Conservation (phyloP, 2,113 vertebrate species). For the Polypterus senegalus region DNA sequence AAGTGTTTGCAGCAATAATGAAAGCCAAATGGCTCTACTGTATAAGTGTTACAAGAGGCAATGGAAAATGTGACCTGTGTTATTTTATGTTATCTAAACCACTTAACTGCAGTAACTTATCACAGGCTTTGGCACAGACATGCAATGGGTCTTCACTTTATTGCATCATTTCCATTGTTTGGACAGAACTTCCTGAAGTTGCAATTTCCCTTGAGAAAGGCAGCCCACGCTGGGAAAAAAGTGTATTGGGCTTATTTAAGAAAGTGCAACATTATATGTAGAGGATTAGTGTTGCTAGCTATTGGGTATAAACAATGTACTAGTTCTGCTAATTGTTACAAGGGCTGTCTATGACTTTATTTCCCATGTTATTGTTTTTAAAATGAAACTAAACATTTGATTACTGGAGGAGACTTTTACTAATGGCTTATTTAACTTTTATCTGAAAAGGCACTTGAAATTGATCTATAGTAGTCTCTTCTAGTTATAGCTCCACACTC, state of each 20-base stretch:
- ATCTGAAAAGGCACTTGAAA: no score
- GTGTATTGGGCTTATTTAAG: conserved; percentile 3
- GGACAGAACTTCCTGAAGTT: conserved; percentile 20
- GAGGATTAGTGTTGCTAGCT: not conserved
- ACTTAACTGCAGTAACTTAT: conserved; percentile 5
- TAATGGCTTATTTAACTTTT: no score
- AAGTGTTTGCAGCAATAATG: no score
- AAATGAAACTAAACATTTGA: no score
- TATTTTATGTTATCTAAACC: not conserved
- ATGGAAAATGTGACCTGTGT: conserved; percentile 7
- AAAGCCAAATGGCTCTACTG: no score
- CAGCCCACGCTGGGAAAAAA: not conserved
- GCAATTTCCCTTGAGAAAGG: conserved; percentile 18
- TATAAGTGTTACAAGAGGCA: not conserved
- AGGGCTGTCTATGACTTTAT: no score
- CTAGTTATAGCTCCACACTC: no score
- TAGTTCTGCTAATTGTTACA: no score
- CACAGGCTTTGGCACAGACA: not conserved
- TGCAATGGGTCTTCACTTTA: conserved; percentile 1
- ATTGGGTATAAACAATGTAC: no score
- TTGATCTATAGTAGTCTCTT: no score
- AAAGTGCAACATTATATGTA: conserved; percentile 3
- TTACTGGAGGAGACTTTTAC: no score
- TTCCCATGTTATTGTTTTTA: no score
- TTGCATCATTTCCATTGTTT: conserved; percentile 23